Base-by-base conservation (phyloP, 2,113 vertebrate species). In the Rhizomys pruinosus region DNA sequence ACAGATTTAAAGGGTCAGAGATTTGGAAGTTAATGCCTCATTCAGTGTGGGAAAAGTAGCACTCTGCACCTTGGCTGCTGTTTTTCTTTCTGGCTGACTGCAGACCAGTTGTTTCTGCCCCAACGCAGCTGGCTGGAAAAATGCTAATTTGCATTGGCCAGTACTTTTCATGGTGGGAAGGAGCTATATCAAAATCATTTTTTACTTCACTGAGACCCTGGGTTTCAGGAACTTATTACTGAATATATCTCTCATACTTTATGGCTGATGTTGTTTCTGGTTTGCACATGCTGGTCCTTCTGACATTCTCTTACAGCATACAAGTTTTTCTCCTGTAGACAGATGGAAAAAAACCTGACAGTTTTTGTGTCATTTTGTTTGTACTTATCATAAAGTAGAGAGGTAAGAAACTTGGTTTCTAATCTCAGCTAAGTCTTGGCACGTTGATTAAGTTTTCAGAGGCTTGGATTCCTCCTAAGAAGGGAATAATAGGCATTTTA, bases 1-100 rank as follows among this genome's bases (percentile, higher is more conserved):
- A 84, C 95, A 98, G 98, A 97, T 98, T 98, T 98, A 98, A 98
- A 95, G 98, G 98, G 97, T 98, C 98, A 98, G 96, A 98, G 98
- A 98, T 91, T 98, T 97, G 82, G 92, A 97, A 98, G 97, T 98
- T 97, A 98, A 98, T 97, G 97, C 97, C 97, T 97, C 97, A 91
- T 97, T 98, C 97, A 90, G 95, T 98, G 98, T 98, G 98, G 98
- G 98, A 98, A 98, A 98, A 95, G 97, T 96, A 97, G 95, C 97
- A 88, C 87, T 57, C 63, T 97, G 63, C 94, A 96, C 97, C 96
- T 92, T 95, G 95, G 95, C 91, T 96, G 95, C 84, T 97, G 97
- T 0, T 98, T 97, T 98, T 98, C 93, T 97, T 98, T 98, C 98
- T 98, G 98, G 97, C 55, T 97, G 97, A 97, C 96, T 97, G 95